These are phyloP conservation scores for Dolichomitus sp. DNA, from an alignment of 2,888 invertebrate genomes.

Conservation along the genomic window DNA sequence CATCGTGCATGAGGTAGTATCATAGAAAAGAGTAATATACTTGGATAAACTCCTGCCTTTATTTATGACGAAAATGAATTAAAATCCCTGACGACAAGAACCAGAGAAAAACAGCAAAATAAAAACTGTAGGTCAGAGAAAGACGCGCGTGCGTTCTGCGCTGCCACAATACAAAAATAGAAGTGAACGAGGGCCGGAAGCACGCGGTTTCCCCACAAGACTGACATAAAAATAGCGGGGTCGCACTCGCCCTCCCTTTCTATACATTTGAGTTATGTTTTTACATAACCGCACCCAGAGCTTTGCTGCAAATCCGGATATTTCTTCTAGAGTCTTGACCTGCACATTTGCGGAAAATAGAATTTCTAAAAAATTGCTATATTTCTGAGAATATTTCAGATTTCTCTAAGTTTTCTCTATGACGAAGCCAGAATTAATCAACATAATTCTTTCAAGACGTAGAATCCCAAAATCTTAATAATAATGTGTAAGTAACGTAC, in stretches of 20 bases:
- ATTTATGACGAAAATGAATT: background rate
- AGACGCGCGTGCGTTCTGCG: conserved; percentile 23
- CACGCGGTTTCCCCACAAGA: conserved; percentile 76
- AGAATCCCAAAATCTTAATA: no score
- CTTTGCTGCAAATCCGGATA: conserved; percentile 1
- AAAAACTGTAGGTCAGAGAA: conserved; percentile 30
- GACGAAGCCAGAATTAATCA: no score
- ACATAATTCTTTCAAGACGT: no score
- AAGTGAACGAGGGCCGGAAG: conserved; percentile 74
- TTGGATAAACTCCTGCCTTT: background rate
- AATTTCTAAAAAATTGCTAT: no score
- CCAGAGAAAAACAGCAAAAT: conserved; percentile 48
- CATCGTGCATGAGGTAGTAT: background rate
- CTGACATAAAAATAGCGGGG: conserved; percentile 77
- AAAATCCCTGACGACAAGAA: conserved; percentile 4
- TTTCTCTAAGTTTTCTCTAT: no score
- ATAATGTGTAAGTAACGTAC: background rate
- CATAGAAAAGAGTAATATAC: background rate
- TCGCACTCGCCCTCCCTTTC: conserved; percentile 38
- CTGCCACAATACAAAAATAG: conserved; percentile 74
- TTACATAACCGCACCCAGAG: conserved; percentile 56
- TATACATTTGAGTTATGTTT: conserved; percentile 38
- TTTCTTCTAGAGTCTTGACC: background rate
- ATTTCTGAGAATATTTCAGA: no score
- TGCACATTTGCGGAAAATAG: background rate